Evolutionary conservation across 2,888 invertebrate species (phyloP).

Genomic region (Torymus aiolomorphi): DNA sequence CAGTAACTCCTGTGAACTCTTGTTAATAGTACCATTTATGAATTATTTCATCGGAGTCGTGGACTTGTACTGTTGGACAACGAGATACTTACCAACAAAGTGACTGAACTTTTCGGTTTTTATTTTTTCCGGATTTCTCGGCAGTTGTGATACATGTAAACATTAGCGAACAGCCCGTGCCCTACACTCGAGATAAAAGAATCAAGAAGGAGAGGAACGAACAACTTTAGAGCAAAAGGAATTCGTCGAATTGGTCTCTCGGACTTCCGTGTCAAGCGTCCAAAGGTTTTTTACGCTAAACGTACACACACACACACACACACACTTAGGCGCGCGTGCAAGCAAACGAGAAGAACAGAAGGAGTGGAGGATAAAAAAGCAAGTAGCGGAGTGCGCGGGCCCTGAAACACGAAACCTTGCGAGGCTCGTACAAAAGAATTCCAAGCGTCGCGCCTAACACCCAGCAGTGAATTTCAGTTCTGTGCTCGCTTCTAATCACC

Average conservation of each 20-base stretch:
- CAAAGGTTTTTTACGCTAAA: background rate
- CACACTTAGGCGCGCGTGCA: background rate
- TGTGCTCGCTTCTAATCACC: conserved; percentile 31
- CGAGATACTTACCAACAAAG: no score
- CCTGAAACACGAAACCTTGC: background rate
- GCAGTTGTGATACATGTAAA: background rate
- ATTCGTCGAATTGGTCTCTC: conserved; percentile 24
- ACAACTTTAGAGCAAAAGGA: background rate
- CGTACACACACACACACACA: no score
- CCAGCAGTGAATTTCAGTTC: conserved; percentile 28
- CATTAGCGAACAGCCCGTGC: background rate
- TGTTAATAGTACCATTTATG: background rate
- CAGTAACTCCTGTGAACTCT: background rate
- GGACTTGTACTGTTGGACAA: no score
- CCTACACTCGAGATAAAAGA: background rate
- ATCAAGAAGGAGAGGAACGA: background rate
- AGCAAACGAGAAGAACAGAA: conserved; percentile 1
- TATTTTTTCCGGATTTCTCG: no score
- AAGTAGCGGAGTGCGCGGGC: conserved; percentile 17
- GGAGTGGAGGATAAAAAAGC: conserved; percentile 13
- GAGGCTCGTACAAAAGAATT: conserved; percentile 37
- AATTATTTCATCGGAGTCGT: no score
- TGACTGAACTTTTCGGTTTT: no score
- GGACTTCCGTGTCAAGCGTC: conserved; percentile 27
- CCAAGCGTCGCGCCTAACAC: conserved; percentile 41